Evolutionary conservation across 1,140 invertebrate species (phyloP), one percentile per base, ranked within the genome.

Genomic region (Plodia interpunctella): DNA sequence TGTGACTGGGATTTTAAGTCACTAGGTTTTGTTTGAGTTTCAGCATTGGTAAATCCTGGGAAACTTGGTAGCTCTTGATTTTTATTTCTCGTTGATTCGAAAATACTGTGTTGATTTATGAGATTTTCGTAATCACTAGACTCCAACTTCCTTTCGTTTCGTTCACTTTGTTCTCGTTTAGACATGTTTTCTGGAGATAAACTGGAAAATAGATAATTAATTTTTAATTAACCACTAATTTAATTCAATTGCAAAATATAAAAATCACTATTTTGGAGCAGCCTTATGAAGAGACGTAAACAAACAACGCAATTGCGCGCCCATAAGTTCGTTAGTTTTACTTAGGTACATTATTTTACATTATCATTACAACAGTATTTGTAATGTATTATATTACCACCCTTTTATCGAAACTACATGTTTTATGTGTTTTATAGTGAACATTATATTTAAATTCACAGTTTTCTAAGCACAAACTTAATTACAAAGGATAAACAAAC

Each of bases 41-140:
- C 90, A 18, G 88, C 88, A 70, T 90, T 89, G 2, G 87, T 78
- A 68, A 88, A 90, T 19, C 87, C 90, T 17, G 90, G 83, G 70
- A 90, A 90, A 70, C 87, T 88, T 18, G 90, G 82, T 52, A 90
- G 59, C 55, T 87, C 84, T 65, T 88, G 86, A 59, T 81, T 76
- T 72, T 86, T 90, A 59, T 78, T 64, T 66, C 82, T 77, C 30
- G 75, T 61, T 5, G 78, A 70, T 64, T 90, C 90, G 70, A 89
- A 90, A 68, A 90, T 84, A 70, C 82, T 90, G 64, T 90, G 90
- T 55, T 90, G 88, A 44, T 85, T 85, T 72, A 90, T 80, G 17
- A 90, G 67, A 60, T 85, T 88, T 70, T 90, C 88, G 66, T 90
- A 90, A 66, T 90, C 90, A 67, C 79, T 89, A 10, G 82, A 59